Conservation (phyloP, 1,140 invertebrate genomes). For the Drosophila pseudoananassae region DNA sequence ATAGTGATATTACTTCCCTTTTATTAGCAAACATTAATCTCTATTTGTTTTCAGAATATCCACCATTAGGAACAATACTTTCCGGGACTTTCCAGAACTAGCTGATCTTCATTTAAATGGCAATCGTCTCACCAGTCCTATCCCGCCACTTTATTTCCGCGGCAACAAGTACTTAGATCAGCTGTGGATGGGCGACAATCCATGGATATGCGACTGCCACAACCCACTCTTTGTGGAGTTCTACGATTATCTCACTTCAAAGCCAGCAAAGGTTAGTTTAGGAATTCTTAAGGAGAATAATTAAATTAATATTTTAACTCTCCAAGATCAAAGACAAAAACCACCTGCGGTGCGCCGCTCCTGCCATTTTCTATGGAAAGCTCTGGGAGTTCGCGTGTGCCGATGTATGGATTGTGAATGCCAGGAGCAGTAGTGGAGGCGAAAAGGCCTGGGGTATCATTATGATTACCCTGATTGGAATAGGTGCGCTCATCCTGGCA, state of each 20-base stretch:
- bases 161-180: slow-evolving; percentile 86
- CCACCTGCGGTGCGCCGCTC: slow-evolving; percentile 86
- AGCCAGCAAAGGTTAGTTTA: slow-evolving; percentile 85
- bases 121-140: slow-evolving; percentile 87
- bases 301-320: neutral
- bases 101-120: slow-evolving; percentile 87
- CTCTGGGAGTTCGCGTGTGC: slow-evolving; percentile 88
- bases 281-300: fast-evolving
- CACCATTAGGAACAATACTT: slow-evolving; percentile 84
- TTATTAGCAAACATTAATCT: neutral
- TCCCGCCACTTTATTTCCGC: slow-evolving; percentile 86
- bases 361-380: slow-evolving; percentile 86
- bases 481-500: slow-evolving; percentile 28
- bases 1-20: neutral
- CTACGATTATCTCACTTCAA: slow-evolving; percentile 86
- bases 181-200: slow-evolving; percentile 88
- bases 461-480: slow-evolving; percentile 83
- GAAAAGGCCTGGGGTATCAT: slow-evolving; percentile 87
- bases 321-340: slow-evolving; percentile 62
- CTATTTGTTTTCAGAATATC: slow-evolving; percentile 44
- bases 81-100: slow-evolving; percentile 86
- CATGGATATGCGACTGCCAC: slow-evolving; percentile 89
- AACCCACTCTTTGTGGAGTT: slow-evolving; percentile 86
- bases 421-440: slow-evolving; percentile 69
- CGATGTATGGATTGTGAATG: slow-evolving; percentile 85